Base-by-base conservation (phyloP, 53 echinoderm and acorn worm species). In the Paracentrotus lividus region DNA sequence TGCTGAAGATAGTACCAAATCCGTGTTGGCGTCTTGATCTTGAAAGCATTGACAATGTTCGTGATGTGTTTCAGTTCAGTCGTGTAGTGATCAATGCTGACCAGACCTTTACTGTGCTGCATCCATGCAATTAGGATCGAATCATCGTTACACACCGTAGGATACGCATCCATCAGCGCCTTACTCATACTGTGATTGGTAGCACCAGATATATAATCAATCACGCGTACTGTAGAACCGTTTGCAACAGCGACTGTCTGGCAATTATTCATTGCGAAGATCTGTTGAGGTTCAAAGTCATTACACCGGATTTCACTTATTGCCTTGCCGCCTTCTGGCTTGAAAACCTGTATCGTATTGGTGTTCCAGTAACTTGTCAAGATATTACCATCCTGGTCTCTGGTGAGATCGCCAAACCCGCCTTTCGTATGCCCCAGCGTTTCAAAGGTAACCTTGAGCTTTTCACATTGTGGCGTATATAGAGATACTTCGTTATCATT, bases 61-160 rank as follows among this genome's bases (percentile, higher is more conserved):
- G 47, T 51, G 4, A 24, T 51, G 16, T 7, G 3, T 67, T 72
- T 15, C 16, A 90, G 72, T 33, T 90, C 69, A 51, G 24, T 68
- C 6, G 90, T 51, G 90, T 90, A 90, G 20, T 13, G 68, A 24
- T 20, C n/a, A 38, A 90, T 90, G 72, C 21, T 55, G 18, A 72
- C 90, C 16, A 0, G 23, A 10, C 90, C 90, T 10, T 69, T n/a
- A 29, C 81, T 1, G 42, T 36, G 18, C 59, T 60, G 38, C 36
- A 88, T 64, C 88, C 88, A 88, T 7, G 88, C 88, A 88, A 88
- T 88, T 60, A 88, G 34, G 26, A 88, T 42, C 18, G 59, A 59
- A 36, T 88, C 60, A 60, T 88, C 88, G 0, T 42, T 55, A 26
- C 42, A 60, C 59, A 88, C 59, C 20, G 88, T 64, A 6, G 88